These are phyloP conservation scores for Dastarcus helophoroides DNA, from an alignment of 2,888 invertebrate species.

Conservation along the genomic window DNA sequence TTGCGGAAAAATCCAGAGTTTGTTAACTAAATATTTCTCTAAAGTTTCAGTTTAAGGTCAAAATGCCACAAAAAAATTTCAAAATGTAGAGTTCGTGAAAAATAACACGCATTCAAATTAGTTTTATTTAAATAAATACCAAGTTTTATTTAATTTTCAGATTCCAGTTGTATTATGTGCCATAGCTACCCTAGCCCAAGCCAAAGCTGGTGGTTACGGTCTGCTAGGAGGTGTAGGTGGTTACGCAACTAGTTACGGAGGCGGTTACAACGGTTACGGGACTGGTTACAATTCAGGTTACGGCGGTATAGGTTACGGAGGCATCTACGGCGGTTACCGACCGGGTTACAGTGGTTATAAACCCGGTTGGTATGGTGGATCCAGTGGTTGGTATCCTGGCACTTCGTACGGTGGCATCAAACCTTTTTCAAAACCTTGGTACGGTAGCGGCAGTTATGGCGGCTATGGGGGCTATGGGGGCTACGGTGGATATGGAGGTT, in stretches of 20 bases:
- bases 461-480: conserved; percentile 13
- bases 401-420: conserved; percentile 6
- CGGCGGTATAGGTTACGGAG: conserved; percentile 13
- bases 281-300: conserved; percentile 7
- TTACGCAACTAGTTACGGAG: conserved; percentile 7
- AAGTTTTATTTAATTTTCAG: too few species aligned
- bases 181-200: conserved; percentile 6
- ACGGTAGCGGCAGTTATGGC: conserved; percentile 10
- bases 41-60: too few species aligned
- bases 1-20: too few species aligned
- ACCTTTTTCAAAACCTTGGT: conserved; percentile 3
- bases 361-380: conserved; percentile 5
- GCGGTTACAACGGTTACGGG: conserved; percentile 4
- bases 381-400: too few species aligned
- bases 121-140: too few species aligned
- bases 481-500: conserved; percentile 10
- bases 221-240: conserved; percentile 11
- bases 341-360: conserved; percentile 8
- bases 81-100: too few species aligned
- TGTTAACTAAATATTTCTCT: too few species aligned
- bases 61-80: too few species aligned
- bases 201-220: conserved; percentile 15
- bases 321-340: conserved; percentile 16
- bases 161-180: conserved; percentile 3
- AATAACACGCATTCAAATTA: too few species aligned